Evolutionary conservation across 1,140 invertebrate species (phyloP).

Genomic region (Procambarus clarkii): DNA sequence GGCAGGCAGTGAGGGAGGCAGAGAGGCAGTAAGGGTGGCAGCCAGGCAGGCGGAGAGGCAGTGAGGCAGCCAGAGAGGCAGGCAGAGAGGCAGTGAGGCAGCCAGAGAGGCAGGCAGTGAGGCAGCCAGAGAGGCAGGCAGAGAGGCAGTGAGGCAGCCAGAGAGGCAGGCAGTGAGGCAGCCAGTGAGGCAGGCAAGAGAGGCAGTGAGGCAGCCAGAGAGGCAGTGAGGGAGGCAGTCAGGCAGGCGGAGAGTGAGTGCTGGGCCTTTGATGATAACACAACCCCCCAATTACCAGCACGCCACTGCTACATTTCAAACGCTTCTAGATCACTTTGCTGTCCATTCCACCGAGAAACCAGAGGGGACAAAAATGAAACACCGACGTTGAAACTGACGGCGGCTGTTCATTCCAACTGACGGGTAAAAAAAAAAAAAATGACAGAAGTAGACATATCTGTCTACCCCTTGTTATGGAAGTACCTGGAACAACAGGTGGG

Average conservation of each 20-base stretch:
- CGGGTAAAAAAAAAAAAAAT: no score
- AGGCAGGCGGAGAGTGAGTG: not conserved
- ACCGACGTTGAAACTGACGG: no score
- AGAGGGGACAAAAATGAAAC: no score
- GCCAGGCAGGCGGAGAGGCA: not conserved
- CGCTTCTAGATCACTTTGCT: not conserved
- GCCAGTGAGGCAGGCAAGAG: not conserved
- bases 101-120: not conserved
- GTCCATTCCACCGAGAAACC: no score
- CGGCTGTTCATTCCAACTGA: no score
- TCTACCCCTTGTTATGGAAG: no score
- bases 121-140: no score
- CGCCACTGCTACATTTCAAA: not conserved
- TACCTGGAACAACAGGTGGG: no score
- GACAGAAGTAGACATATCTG: no score
- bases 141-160: not conserved
- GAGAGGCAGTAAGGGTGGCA: not conserved
- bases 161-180: not conserved
- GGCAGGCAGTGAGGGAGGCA: not conserved
- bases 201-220: no score
- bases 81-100: no score
- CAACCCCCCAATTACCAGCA: not conserved
- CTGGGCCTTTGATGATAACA: not conserved
- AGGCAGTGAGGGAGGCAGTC: not conserved
- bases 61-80: not conserved